Percentiles rank a stretch among this genome's conserved stretches.
Conservation (phyloP, 2,113 vertebrate species). For the Regulus satrapa region DNA sequence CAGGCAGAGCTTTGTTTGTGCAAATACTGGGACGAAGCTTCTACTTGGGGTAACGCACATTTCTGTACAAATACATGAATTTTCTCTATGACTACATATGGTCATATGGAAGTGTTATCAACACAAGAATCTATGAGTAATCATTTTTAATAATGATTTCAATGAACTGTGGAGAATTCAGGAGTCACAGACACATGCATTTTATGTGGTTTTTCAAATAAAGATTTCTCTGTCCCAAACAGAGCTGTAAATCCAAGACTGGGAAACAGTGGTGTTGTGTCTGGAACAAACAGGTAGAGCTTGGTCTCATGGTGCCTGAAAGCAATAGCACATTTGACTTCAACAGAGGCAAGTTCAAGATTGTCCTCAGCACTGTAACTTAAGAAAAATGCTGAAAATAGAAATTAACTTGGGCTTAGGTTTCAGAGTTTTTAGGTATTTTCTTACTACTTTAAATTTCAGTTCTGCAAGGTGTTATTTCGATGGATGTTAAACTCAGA, state of each 20-base stretch:
- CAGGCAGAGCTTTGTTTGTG: constrained; percentile 4
- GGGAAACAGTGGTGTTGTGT: background rate
- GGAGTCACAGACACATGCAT: background rate
- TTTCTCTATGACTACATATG: constrained; percentile 27
- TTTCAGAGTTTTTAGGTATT: background rate
- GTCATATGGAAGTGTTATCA: constrained; percentile 4
- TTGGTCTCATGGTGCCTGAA: background rate
- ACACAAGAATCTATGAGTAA: constrained; percentile 16
- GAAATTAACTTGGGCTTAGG: background rate
- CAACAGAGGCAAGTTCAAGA: background rate
- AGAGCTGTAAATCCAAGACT: background rate
- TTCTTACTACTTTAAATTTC: background rate
- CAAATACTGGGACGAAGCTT: background rate
- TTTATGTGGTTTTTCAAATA: background rate
- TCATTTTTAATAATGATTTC: background rate
- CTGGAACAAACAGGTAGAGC: background rate
- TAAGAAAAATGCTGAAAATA: background rate
- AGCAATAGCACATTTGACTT: background rate
- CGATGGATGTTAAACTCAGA: background rate
- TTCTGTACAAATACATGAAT: background rate
- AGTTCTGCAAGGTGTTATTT: background rate
- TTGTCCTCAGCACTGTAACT: background rate
- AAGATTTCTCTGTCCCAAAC: background rate
- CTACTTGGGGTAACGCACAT: background rate
- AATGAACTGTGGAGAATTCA: background rate